These are phyloP conservation scores for Syncerus caffer DNA, from an alignment of 2,797 vertebrate species.

Conservation along the genomic window DNA sequence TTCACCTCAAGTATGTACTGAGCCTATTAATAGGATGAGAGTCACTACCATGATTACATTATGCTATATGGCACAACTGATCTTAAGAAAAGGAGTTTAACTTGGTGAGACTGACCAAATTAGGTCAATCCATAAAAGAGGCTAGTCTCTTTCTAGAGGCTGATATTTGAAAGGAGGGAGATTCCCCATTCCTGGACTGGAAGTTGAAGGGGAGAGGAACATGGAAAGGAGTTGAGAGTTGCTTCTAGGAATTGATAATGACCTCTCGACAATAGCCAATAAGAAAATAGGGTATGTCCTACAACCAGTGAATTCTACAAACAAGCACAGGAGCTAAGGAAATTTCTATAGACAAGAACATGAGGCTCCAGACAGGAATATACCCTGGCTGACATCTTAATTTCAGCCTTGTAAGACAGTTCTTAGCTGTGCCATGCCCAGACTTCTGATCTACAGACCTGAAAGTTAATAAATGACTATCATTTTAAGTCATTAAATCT, in stretches of 20 bases:
- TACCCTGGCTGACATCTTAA: background rate
- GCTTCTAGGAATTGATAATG: background rate
- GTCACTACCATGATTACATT: background rate
- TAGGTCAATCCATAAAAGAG: background rate
- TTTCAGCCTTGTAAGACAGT: background rate
- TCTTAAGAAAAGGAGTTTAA: background rate
- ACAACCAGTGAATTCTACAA: background rate
- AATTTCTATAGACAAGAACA: background rate
- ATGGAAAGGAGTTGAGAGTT: background rate
- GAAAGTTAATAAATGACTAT: background rate
- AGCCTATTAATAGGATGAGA: background rate
- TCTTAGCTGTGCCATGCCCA: background rate
- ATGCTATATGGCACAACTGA: background rate
- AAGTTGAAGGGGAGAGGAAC: background rate
- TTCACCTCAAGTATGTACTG: background rate
- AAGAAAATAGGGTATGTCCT: background rate
- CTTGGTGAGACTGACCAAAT: background rate
- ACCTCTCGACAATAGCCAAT: background rate
- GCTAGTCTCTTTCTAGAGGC: background rate
- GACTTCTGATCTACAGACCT: background rate
- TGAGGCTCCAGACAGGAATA: background rate
- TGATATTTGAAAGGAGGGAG: background rate
- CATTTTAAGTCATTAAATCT: background rate
- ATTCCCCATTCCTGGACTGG: background rate
- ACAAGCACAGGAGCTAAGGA: background rate